A percentile compares a stretch with the other conserved stretches of the same genome.
phyloP scores from a whole-genome alignment of 2,888 invertebrate genomes.

The Allacma fusca region DNA sequence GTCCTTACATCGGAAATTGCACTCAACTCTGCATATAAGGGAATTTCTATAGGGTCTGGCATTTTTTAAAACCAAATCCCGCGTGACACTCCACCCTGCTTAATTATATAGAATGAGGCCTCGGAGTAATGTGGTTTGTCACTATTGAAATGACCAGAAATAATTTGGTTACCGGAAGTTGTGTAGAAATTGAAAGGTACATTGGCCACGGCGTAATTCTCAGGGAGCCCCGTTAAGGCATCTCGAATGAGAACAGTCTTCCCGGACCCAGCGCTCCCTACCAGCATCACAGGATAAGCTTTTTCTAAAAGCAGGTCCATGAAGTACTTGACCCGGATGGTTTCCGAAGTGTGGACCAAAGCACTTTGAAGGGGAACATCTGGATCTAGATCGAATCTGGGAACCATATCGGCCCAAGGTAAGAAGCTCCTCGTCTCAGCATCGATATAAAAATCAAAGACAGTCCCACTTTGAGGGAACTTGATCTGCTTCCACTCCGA shows the following conservation, averaged over 20 bases:
- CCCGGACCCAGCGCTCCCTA: constrained; percentile 82
- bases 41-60: too few relatives aligned
- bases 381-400: constrained; percentile 88
- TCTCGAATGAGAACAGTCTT: constrained; percentile 91
- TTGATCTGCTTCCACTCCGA: constrained; percentile 95
- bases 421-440: constrained; percentile 87
- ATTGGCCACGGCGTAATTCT: constrained; percentile 89
- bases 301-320: constrained; percentile 87
- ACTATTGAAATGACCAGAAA: neutral
- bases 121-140: constrained; percentile 35
- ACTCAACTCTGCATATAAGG: too few relatives aligned
- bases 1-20: too few relatives aligned
- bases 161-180: constrained; percentile 71
- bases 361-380: constrained; percentile 91
- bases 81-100: too few relatives aligned
- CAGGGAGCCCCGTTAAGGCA: constrained; percentile 79
- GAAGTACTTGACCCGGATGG: constrained; percentile 87
- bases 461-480: constrained; percentile 88
- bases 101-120: too few relatives aligned
- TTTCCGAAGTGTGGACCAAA: constrained; percentile 91
- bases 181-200: constrained; percentile 98
- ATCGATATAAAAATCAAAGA: constrained; percentile 95
- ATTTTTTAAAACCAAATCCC: too few relatives aligned
- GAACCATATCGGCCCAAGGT: constrained; percentile 87
- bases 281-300: constrained; percentile 92